Percentiles rank a stretch among this genome's conserved stretches.
phyloP scores from a whole-genome alignment of 1,140 invertebrate species.

The Drosophila repleta region DNA sequence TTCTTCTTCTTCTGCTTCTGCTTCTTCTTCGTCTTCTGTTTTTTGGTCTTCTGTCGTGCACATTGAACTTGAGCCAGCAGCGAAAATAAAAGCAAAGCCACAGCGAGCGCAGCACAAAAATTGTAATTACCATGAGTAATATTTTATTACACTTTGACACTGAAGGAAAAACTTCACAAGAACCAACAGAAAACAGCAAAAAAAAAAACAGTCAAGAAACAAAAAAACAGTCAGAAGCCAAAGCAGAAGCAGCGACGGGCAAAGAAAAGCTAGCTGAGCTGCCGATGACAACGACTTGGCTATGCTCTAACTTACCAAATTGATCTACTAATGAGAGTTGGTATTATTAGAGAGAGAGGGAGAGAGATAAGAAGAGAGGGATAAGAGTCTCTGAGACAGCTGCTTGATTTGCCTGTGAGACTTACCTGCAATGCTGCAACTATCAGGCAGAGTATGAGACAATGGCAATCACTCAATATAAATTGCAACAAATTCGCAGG shows the following conservation, averaged over 20 bases:
- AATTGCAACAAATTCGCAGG: slow-evolving; percentile 70
- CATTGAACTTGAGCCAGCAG: slow-evolving; percentile 78
- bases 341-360: no score
- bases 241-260: slow-evolving; percentile 2
- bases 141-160: slow-evolving; percentile 83
- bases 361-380: no score
- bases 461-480: slow-evolving; percentile 55
- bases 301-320: no score
- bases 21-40: slow-evolving; percentile 3
- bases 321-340: no score
- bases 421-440: neutral
- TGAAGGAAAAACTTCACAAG: slow-evolving; percentile 77
- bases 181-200: slow-evolving; percentile 16
- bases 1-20: slow-evolving; percentile 7
- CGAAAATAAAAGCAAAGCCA: slow-evolving; percentile 59
- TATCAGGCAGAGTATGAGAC: slow-evolving; percentile 17
- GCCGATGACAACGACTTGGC: neutral
- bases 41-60: slow-evolving; percentile 43
- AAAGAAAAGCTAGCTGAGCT: slow-evolving; percentile 3
- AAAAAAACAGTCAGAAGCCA: slow-evolving; percentile 2
- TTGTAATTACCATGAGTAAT: slow-evolving; percentile 82
- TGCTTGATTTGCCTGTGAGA: neutral
- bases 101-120: slow-evolving; percentile 67
- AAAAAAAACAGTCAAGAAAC: neutral
- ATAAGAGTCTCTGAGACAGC: no score